phyloP scores from a whole-genome alignment of 2,797 vertebrate species.

The Platalea minor region DNA sequence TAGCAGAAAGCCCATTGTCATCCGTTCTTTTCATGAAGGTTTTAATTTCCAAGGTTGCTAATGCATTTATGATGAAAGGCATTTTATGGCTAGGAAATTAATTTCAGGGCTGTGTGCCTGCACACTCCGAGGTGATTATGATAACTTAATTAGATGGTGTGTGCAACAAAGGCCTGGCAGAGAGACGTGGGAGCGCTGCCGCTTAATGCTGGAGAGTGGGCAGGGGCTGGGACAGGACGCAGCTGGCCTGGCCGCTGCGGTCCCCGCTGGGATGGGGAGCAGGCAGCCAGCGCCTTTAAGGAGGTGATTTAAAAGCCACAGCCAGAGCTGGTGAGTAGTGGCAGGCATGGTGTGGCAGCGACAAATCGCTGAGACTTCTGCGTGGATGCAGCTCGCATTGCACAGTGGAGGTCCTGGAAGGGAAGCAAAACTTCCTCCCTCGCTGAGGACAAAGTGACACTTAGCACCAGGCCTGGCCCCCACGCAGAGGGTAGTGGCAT shows the following conservation, averaged over 20 bases:
- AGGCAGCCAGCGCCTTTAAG: background rate
- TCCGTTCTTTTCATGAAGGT: background rate
- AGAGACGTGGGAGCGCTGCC: background rate
- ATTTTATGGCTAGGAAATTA: conserved; percentile 51
- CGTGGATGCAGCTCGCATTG: accelerated
- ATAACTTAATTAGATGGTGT: conserved; percentile 12
- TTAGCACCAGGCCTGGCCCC: background rate
- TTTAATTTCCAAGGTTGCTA: conserved; percentile 43
- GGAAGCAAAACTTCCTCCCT: background rate
- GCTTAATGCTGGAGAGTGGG: background rate
- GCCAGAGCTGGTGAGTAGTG: background rate
- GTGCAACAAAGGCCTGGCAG: background rate
- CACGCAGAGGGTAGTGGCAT: background rate
- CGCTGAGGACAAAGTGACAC: background rate
- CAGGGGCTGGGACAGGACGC: background rate
- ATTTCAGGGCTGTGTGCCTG: background rate
- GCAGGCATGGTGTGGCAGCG: background rate
- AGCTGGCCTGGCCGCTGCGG: background rate
- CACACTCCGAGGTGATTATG: conserved; percentile 22
- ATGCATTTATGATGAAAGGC: conserved; percentile 48
- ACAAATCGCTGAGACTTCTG: background rate
- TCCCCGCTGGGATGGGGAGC: background rate
- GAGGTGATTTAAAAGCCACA: background rate
- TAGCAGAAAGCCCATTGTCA: background rate
- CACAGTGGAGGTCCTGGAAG: too few relatives aligned